Base-by-base conservation (phyloP, 2,113 vertebrate genomes). In the Pseudopipra pipra region DNA sequence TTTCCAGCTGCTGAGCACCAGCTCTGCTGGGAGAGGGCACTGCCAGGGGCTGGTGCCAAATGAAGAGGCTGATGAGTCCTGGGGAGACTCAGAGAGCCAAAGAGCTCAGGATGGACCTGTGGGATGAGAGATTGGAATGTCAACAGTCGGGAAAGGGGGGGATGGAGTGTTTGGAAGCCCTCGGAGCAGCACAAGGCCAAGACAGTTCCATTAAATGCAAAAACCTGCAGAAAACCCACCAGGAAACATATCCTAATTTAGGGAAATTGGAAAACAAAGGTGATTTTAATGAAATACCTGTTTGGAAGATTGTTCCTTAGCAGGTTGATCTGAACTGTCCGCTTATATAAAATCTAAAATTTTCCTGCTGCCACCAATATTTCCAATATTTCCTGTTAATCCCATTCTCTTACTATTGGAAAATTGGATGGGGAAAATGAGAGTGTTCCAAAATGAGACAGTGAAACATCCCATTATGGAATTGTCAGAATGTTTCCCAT, bases 91-190 rank as follows among this genome's bases (percentile, higher is more conserved):
- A 6, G 28, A 46, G 39, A 41, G 37, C n/a, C 41, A 15, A 24
- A 16, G 20, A 46, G 75, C 52, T 51, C 1, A 0, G 2, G 9
- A 9, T 3, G 51, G 52, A 12, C 51, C 46, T 14, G 13, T 0
- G 0, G 74, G 56, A 9, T 1, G 8, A 8, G 51, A 46, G 46
- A 14, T 17, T 12, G 18, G 33, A 35, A 67, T 9, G 2, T 10
- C 24, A 27, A 25, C 16, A 43, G 31, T 4, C 5, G 12, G 44
- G 31, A 59, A 16, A n/a, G 43, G 31, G 13, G 56, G 55, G 52
- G 23, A 9, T 20, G 19, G 44, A 11, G 13, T 7, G 37, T 14
- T 25, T 43, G 2, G 1, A 39, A 63, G 43, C 19, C 41, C 24
- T 28, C 23, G 6, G 44, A 28, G 78, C 4, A 52, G 49, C 46